Base-by-base conservation (phyloP, 2,888 invertebrate genomes). In the Conchocele bisecta region DNA sequence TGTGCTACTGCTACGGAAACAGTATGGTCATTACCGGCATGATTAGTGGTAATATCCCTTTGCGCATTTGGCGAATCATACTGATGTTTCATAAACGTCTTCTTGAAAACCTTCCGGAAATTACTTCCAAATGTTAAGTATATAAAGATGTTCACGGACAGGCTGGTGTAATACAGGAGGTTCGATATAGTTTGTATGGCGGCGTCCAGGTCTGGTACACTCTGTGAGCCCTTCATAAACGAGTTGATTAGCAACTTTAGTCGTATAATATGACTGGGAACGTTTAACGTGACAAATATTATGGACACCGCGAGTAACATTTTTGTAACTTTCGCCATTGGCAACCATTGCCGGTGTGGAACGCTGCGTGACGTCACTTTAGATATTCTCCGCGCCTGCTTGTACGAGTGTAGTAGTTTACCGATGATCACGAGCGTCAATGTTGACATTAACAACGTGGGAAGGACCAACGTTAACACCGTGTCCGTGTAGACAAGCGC, bases 291-390 rank as follows among this genome's bases (percentile, higher is more conserved):
- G 5, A 86, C 76, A 56, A 86, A 86, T 39, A 76, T 76, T 15
- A 83, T 63, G n/a, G 85, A 84, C 6, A 85, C 82, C 2, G 83
- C 79, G 56, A 84, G 83, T 29, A 86, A 60, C 77, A 86, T 80
- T 37, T 75, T 70, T 2, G 85, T 85, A 7, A 86, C 83, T 74
- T 80, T 79, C n/a, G 65, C 41, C 9, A 69, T 42, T 13, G 65
- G 70, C 17, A 66, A 15, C 20, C 46, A 41, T 13, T 33, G 6
- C 35, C 46, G 60, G 11, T 50, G 57, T 20, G 28, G 37, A 15
- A 11, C 9, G 17, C 28, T 28, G 9, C 59, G 29, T 33, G 51
- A 46, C 22, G 39, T 29, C 4, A 44, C n/a, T 15, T 48, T 20
- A 17, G 15, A 58, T 44, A 57, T 42, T 9, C 50, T 58, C 3